Evolutionary conservation across 2,888 invertebrate genomes (phyloP).

Genomic region (Cephus spinipes): DNA sequence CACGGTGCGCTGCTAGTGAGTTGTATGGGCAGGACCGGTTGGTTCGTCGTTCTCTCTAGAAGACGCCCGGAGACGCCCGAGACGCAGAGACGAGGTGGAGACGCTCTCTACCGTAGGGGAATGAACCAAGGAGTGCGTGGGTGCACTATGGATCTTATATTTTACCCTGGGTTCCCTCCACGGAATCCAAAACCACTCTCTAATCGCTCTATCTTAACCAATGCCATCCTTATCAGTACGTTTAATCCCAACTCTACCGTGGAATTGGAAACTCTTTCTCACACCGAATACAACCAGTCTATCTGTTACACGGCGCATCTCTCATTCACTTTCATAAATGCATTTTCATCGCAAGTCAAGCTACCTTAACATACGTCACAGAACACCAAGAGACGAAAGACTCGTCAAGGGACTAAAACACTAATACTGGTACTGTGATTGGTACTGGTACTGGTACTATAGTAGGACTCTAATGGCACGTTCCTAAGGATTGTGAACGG

Average conservation of each 20-base stretch:
- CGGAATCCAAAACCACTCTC: background rate
- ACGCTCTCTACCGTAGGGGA: slow-evolving; percentile 1
- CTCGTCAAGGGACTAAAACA: background rate
- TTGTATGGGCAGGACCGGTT: slow-evolving; percentile 10
- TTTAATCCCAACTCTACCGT: background rate
- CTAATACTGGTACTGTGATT: background rate
- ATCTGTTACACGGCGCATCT: background rate
- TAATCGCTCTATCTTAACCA: background rate
- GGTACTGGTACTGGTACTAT: background rate
- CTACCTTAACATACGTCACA: background rate
- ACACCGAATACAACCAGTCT: background rate
- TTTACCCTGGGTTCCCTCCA: background rate
- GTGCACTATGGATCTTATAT: background rate
- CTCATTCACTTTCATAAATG: background rate
- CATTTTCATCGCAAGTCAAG: background rate
- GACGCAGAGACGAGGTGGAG: background rate
- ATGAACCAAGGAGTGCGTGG: slow-evolving; percentile 6
- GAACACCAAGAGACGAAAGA: background rate
- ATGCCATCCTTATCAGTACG: background rate
- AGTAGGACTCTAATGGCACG: background rate
- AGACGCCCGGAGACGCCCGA: slow-evolving; percentile 1
- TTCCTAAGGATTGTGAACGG: background rate
- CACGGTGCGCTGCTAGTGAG: background rate
- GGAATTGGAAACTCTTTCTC: background rate
- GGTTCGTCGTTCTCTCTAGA: background rate